phyloP scores from a whole-genome alignment of 2,797 vertebrate species.

The Clarias platycephalus region DNA sequence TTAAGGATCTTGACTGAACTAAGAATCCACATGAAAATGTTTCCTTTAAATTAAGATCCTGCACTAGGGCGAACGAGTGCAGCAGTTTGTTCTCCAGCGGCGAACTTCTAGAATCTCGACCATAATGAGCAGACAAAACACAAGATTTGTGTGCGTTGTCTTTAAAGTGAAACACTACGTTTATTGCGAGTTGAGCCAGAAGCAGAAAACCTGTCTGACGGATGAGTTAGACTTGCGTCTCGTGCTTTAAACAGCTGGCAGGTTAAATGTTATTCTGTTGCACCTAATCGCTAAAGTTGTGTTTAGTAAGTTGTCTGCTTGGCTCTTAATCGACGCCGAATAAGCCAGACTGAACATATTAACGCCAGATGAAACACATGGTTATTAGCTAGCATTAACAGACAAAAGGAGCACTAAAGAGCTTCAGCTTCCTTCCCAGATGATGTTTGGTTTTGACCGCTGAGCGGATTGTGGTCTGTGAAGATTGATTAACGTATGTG shows the following conservation, averaged over 20 bases:
- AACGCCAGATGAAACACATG: not conserved
- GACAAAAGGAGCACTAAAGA: constrained; percentile 14
- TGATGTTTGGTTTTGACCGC: constrained; percentile 39
- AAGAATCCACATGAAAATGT: constrained; percentile 63
- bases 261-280: not conserved
- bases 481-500: constrained; percentile 50
- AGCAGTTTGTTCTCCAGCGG: constrained; percentile 43
- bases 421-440: not conserved
- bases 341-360: not conserved
- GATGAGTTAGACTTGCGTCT: constrained; percentile 4
- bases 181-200: not conserved
- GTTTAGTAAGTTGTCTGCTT: constrained; percentile 48
- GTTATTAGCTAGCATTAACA: constrained; percentile 4
- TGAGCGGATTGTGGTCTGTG: constrained; percentile 40
- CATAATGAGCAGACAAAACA: not conserved
- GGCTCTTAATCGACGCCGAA: constrained; percentile 29
- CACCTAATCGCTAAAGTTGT: constrained; percentile 26
- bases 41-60: constrained; percentile 68
- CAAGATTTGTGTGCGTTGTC: constrained; percentile 20
- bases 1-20: constrained; percentile 64
- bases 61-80: constrained; percentile 47
- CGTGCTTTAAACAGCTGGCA: constrained; percentile 8
- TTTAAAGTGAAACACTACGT: not conserved
- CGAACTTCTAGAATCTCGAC: constrained; percentile 17
- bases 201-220: not conserved